Evolutionary conservation across 2,113 vertebrate species (phyloP).

Genomic region (Elgaria multicarinata): DNA sequence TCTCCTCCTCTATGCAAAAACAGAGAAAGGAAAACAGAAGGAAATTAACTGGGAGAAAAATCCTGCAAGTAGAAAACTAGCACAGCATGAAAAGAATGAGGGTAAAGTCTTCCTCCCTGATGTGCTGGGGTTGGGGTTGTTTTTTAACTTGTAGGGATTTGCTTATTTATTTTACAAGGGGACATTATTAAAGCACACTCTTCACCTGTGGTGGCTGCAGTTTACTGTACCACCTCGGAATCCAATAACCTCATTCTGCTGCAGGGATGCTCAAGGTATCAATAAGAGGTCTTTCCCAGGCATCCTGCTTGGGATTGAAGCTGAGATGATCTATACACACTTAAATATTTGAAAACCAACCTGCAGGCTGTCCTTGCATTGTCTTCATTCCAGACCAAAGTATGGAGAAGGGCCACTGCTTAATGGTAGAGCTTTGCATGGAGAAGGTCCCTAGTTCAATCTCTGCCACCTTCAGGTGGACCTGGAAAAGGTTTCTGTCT

Average conservation of each 20-base stretch:
- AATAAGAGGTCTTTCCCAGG: background rate
- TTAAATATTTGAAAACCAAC: background rate
- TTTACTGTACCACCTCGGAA: background rate
- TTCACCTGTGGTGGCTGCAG: background rate
- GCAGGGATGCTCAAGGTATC: too few relatives aligned
- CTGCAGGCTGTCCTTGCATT: background rate
- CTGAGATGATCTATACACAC: background rate
- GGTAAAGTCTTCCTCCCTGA: background rate
- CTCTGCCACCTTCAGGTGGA: background rate
- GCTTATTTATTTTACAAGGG: background rate
- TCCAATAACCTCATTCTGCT: background rate
- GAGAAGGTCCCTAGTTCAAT: background rate
- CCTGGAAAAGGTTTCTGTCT: background rate
- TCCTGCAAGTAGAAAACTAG: background rate
- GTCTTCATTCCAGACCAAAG: constrained; percentile 35
- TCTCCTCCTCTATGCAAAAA: background rate
- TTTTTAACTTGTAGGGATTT: background rate
- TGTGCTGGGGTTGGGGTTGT: background rate
- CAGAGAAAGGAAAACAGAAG: background rate
- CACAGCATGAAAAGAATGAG: background rate
- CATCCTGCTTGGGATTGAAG: background rate
- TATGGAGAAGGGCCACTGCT: background rate
- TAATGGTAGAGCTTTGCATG: background rate
- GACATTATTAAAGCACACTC: background rate
- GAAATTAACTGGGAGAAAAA: background rate